Percentiles rank a stretch among this genome's conserved stretches.
phyloP scores from a whole-genome alignment of 1,140 invertebrate genomes.

The Callitettix versicolor region DNA sequence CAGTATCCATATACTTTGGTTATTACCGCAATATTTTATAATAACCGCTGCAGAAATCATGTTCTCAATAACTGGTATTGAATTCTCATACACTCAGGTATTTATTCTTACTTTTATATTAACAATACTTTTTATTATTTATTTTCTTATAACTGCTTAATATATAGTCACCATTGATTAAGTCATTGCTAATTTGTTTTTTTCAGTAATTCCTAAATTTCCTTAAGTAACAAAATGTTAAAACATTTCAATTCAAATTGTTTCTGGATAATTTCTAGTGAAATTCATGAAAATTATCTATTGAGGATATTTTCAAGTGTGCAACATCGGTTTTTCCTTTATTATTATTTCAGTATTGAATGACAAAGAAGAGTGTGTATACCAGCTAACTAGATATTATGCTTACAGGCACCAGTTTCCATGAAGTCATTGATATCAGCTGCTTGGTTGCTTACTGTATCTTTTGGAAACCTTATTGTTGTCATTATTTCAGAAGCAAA shows the following conservation, averaged over 20 bases:
- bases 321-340: no score
- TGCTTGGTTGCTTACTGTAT: constrained; percentile 77
- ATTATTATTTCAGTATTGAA: no score
- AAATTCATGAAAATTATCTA: no score
- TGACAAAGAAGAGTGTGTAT: no score
- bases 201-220: background rate
- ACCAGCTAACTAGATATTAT: no score
- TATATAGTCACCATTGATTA: background rate
- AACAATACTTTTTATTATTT: background rate
- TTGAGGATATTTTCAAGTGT: no score
- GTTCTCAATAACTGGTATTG: constrained; percentile 52
- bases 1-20: constrained; percentile 43
- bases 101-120: constrained; percentile 1
- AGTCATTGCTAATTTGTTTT: background rate
- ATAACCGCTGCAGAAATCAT: constrained; percentile 53
- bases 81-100: constrained; percentile 58
- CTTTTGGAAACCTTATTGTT: constrained; percentile 84
- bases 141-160: background rate
- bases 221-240: background rate
- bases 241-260: no score
- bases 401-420: constrained; percentile 70
- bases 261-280: no score
- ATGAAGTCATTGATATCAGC: constrained; percentile 91
- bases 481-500: constrained; percentile 60
- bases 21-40: constrained; percentile 51